Percentiles rank a stretch among this genome's conserved stretches.
Evolutionary conservation across 2,113 vertebrate species (phyloP).

Genomic region (Chloroceryle aenea): DNA sequence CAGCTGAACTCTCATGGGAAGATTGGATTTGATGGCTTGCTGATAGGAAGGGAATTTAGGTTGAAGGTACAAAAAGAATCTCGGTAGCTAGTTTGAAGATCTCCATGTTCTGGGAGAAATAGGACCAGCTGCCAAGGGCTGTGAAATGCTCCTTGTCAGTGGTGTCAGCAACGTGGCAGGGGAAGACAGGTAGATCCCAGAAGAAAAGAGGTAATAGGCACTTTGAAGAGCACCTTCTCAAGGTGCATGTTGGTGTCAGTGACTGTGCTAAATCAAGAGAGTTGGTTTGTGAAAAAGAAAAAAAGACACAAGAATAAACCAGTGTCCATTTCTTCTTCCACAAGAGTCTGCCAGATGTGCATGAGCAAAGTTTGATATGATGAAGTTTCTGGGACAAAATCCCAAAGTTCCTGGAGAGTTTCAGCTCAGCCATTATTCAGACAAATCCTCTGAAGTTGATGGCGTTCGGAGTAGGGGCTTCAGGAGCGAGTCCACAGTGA

Average conservation of each 20-base stretch:
- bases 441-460: neutral
- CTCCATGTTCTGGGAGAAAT: rapidly evolving
- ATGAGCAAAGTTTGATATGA: neutral
- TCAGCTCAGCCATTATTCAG: neutral
- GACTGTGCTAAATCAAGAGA: neutral
- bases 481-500: neutral
- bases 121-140: neutral
- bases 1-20: neutral
- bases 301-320: neutral
- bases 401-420: neutral
- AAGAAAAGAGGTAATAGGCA: neutral
- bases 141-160: neutral
- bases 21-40: neutral
- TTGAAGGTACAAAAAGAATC: neutral
- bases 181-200: neutral
- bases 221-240: neutral
- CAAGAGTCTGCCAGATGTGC: neutral
- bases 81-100: neutral
- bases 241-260: neutral
- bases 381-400: neutral
- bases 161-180: neutral
- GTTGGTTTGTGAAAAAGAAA: neutral
- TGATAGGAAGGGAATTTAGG: neutral
- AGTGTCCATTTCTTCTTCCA: neutral
- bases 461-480: neutral